Evolutionary conservation across 53 echinoderm and acorn worm genomes (phyloP), one percentile per base, ranked within the genome.

Genomic region (Luidia sarsii): DNA sequence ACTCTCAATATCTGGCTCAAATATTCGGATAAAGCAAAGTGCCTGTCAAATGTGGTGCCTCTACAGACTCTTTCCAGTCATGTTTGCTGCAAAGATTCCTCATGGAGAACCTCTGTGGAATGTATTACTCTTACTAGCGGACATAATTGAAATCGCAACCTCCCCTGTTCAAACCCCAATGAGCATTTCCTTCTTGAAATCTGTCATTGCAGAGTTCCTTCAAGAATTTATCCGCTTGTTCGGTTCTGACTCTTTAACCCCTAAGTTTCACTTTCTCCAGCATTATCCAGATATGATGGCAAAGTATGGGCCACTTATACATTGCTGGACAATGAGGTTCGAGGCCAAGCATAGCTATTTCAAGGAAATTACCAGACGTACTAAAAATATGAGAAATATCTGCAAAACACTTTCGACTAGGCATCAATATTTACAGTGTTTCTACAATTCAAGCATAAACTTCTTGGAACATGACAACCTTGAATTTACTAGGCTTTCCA

Each of bases 361-460:
- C 37, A 81, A 81, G 27, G 81, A 81, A 52, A 65, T 81, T 66
- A 35, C 53, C n/a, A 81, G 81, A 67, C 48, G 66, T 8, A 65
- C 54, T 4, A 68, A 81, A 52, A 81, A 65, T 24, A 66, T 65
- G 37, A 82, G 39, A 46, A 82, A 82, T 39, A 50, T 82, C 11
- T 67, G 67, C 22, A 34, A 53, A 33, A 68, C 82, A 23, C 51
- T 82, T 11, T 64, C 69, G n/a, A 35, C 39, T 15, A 37, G 82
- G 10, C 82, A 82, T 68, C 82, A 82, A 45, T 32, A 68, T 23
- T 82, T 82, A 52, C 82, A 82, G 19, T 82, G 82, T 55, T 57
- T 13, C 19, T 67, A 68, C 57, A 68, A 64, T n/a, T 46, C 64
- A 7, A 80, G 80, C 33, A 10, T 7, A 22, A 59, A 43, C 24